A percentile compares a stretch with the other conserved stretches of the same genome.
Conservation (phyloP, 2,888 invertebrate species). For the Clusia tigrina region DNA sequence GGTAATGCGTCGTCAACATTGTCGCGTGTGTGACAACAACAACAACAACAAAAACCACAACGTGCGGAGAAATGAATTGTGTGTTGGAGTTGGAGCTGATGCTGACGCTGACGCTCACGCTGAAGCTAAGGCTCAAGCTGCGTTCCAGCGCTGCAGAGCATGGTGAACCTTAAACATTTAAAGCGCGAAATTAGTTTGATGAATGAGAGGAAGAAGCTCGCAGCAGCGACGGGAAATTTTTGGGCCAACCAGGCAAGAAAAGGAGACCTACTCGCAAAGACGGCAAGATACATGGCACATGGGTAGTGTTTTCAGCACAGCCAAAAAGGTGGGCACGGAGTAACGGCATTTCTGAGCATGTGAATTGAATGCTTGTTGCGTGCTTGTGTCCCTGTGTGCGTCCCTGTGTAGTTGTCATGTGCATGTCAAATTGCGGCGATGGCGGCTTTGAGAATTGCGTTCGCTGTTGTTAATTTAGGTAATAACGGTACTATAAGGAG, state of each 20-base stretch:
- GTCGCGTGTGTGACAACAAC: conserved; percentile 6
- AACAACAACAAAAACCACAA: background rate
- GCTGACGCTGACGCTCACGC: no score
- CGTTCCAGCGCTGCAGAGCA: no score
- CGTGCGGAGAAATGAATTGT: background rate
- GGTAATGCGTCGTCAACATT: conserved; percentile 12
- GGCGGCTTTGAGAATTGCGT: background rate
- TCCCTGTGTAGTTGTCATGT: conserved; percentile 22
- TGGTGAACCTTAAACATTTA: conserved; percentile 23
- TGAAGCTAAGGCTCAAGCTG: background rate
- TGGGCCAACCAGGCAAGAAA: background rate
- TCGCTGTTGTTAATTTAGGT: conserved; percentile 13
- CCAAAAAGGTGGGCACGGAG: conserved; percentile 11
- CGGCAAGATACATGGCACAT: background rate
- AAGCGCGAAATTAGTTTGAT: conserved; percentile 39
- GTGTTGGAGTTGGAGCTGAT: no score
- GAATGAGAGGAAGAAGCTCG: conserved; percentile 16
- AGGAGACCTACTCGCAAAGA: background rate
- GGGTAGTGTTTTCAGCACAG: no score
- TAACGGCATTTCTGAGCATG: conserved; percentile 10
- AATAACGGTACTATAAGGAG: conserved; percentile 18
- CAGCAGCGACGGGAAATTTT: background rate
- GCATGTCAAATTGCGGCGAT: conserved; percentile 22
- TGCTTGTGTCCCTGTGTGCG: background rate
- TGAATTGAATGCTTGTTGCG: conserved; percentile 14